Percentiles rank a stretch among this genome's conserved stretches.
Conservation (phyloP, 2,888 invertebrate species). For the Drosophila suboccidentalis region DNA sequence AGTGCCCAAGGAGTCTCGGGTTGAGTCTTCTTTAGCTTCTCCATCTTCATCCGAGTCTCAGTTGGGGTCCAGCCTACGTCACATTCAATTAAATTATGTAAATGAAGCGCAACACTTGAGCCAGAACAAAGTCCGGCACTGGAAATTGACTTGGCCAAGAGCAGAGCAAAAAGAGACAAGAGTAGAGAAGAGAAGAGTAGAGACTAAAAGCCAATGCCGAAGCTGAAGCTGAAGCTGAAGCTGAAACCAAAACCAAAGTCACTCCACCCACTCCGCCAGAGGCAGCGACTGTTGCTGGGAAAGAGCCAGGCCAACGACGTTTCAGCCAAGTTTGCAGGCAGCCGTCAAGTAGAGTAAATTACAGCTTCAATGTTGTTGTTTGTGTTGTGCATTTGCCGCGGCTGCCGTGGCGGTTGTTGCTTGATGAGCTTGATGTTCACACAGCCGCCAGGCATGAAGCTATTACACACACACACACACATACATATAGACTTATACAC, state of each 20-base stretch:
- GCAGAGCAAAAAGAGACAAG: constrained; percentile 8
- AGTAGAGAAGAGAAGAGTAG: constrained; percentile 2
- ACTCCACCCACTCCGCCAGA: constrained; percentile 75
- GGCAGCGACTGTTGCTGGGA: constrained; percentile 6
- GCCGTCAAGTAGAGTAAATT: constrained; percentile 69
- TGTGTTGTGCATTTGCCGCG: constrained; percentile 52
- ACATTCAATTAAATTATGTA: constrained; percentile 84
- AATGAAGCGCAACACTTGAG: constrained; percentile 75
- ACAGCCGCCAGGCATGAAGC: constrained; percentile 84
- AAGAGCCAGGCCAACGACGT: not conserved
- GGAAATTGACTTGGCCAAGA: constrained; percentile 59
- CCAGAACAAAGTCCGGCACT: constrained; percentile 38
- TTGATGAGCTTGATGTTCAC: constrained; percentile 83
- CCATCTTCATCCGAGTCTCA: not conserved
- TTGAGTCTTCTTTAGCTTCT: not conserved
- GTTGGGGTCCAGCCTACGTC: constrained; percentile 53
- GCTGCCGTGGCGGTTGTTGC: constrained; percentile 53
- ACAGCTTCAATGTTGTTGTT: constrained; percentile 55
- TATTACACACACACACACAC: constrained; percentile 71
- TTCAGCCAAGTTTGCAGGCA: constrained; percentile 47
- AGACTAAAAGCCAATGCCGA: constrained; percentile 27
- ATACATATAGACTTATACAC: constrained; percentile 3
- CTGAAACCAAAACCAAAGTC: constrained; percentile 1
- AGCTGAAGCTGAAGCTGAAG: constrained; percentile 2
- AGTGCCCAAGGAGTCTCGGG: constrained; percentile 12